Evolutionary conservation across 2,113 vertebrate species (phyloP).

Genomic region (Phalacrocorax aristotelis): DNA sequence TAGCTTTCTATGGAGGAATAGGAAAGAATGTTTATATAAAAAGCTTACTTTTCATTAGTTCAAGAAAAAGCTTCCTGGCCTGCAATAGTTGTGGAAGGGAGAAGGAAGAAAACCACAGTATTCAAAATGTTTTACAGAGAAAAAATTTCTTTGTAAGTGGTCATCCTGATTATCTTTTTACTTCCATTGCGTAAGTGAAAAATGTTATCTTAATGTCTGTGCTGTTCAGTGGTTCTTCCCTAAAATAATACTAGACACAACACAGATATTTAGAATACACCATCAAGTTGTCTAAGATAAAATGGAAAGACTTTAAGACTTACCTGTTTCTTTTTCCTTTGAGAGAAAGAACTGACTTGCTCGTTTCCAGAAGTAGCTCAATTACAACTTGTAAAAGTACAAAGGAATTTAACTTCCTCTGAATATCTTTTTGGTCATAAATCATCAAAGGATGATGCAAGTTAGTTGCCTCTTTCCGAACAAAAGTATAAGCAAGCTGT

Average conservation of each 20-base stretch:
- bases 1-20: background rate
- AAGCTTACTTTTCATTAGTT: background rate
- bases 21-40: background rate
- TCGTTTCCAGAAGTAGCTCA: background rate
- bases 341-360: background rate
- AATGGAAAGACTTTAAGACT: background rate
- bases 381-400: background rate
- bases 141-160: background rate
- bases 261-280: background rate
- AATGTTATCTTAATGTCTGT: background rate
- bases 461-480: background rate
- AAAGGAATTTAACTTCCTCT: background rate
- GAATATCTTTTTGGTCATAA: background rate
- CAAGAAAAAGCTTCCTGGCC: background rate
- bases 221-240: background rate
- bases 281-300: background rate
- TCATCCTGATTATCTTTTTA: background rate
- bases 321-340: background rate
- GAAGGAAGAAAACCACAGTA: background rate
- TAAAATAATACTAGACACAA: background rate
- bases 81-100: background rate
- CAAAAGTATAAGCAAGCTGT: background rate
- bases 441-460: background rate
- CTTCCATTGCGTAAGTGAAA: background rate
- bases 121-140: background rate